A percentile compares a stretch with the other conserved stretches of the same genome.
phyloP scores from a whole-genome alignment of 2,888 invertebrate genomes.

The Xylophagus ater region DNA sequence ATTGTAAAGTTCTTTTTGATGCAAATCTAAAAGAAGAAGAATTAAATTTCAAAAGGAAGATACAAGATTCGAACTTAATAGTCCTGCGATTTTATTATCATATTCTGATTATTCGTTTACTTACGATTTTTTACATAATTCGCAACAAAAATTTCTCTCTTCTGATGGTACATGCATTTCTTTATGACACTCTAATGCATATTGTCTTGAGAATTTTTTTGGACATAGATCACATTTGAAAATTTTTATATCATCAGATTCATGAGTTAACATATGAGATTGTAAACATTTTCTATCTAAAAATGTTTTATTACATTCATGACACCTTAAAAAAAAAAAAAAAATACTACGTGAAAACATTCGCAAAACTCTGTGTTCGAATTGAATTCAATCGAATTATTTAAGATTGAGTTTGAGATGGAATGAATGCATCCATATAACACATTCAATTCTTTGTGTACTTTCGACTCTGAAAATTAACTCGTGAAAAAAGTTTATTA shows the following conservation, averaged over 20 bases:
- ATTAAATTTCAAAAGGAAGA: neutral
- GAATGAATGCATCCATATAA: too few relatives aligned
- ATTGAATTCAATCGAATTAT: too few relatives aligned
- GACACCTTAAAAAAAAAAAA: slow-evolving; percentile 23
- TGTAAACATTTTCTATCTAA: slow-evolving; percentile 33
- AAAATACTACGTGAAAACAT: neutral
- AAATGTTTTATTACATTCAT: slow-evolving; percentile 31
- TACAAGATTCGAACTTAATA: too few relatives aligned
- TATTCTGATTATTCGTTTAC: too few relatives aligned
- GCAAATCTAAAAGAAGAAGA: neutral
- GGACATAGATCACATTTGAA: slow-evolving; percentile 32
- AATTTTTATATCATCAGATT: slow-evolving; percentile 31
- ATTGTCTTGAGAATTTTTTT: slow-evolving; percentile 32
- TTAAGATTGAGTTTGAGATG: too few relatives aligned
- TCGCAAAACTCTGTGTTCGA: too few relatives aligned
- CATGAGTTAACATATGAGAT: slow-evolving; percentile 31
- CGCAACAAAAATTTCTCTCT: slow-evolving; percentile 26
- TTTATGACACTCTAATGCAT: slow-evolving; percentile 32
- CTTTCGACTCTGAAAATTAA: too few relatives aligned
- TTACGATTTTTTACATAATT: slow-evolving; percentile 29
- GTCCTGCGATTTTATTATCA: too few relatives aligned
- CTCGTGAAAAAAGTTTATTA: too few relatives aligned
- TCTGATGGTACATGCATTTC: slow-evolving; percentile 31
- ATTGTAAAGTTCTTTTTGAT: neutral
- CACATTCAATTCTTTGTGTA: too few relatives aligned